A percentile compares a stretch with the other conserved stretches of the same genome.
phyloP scores from a whole-genome alignment of 2,797 vertebrate species.

The Macropus fuliginosus region DNA sequence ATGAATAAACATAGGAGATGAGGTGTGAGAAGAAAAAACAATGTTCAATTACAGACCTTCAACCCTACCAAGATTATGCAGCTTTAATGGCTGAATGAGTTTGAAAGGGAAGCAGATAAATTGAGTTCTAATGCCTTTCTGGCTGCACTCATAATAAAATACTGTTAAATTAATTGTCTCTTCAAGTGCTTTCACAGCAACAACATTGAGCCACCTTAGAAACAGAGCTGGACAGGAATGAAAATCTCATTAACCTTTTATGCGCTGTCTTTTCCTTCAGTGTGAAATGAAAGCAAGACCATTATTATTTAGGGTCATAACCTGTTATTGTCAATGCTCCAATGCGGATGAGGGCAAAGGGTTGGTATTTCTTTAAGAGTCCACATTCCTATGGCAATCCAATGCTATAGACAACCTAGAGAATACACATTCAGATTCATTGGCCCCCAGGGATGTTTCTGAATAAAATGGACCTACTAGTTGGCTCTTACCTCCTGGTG shows the following conservation, averaged over 20 bases:
- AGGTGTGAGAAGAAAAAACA: slow-evolving; percentile 77
- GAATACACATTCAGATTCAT: slow-evolving; percentile 5
- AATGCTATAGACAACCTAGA: slow-evolving; percentile 12
- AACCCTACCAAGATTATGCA: slow-evolving; percentile 76
- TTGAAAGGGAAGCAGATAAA: slow-evolving; percentile 83
- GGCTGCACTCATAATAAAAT: slow-evolving; percentile 77
- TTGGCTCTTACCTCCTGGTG: background rate
- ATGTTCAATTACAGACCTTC: slow-evolving; percentile 81
- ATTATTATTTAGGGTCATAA: background rate
- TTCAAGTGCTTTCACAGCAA: slow-evolving; percentile 61
- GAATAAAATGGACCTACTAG: background rate
- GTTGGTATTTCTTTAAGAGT: slow-evolving; percentile 1
- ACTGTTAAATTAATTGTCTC: slow-evolving; percentile 77
- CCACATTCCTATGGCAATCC: slow-evolving; percentile 40
- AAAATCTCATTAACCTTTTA: slow-evolving; percentile 47
- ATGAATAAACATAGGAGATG: slow-evolving; percentile 82
- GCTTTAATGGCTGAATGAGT: slow-evolving; percentile 80
- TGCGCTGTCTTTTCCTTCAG: background rate
- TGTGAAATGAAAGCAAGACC: background rate
- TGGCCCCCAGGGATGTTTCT: background rate
- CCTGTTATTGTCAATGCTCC: background rate
- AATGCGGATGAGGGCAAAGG: slow-evolving; percentile 6
- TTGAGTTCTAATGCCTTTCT: slow-evolving; percentile 80
- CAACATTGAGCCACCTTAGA: slow-evolving; percentile 28
- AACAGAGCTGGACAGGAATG: background rate